Percentiles rank a stretch among this genome's conserved stretches.
Evolutionary conservation across 2,797 vertebrate species (phyloP).

Genomic region (Peromyscus eremicus): DNA sequence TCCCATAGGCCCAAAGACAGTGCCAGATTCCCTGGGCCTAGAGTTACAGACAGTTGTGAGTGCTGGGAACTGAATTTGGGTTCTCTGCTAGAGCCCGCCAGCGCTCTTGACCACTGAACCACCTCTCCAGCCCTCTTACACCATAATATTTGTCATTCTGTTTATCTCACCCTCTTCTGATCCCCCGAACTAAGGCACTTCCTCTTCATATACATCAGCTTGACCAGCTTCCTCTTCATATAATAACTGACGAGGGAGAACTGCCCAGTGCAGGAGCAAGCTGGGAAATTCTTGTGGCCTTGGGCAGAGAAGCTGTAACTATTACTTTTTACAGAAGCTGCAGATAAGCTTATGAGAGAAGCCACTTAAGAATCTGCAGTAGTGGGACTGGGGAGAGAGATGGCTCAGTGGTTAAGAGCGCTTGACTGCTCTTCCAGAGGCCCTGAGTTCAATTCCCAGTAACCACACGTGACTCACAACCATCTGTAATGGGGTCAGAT

Average conservation of each 20-base stretch:
- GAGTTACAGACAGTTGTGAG: not conserved
- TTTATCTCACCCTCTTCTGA: not conserved
- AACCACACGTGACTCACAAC: too few species aligned
- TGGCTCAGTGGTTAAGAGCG: too few species aligned
- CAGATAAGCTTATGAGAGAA: not conserved
- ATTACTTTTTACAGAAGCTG: not conserved
- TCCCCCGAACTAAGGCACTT: not conserved
- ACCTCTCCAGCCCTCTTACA: not conserved
- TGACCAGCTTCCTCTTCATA: not conserved
- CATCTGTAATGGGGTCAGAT: too few species aligned
- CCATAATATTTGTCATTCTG: not conserved
- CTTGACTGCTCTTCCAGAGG: too few species aligned
- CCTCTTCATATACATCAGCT: not conserved
- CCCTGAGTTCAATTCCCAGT: too few species aligned
- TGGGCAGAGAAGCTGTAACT: not conserved
- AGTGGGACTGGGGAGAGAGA: not conserved
- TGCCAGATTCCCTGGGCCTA: not conserved
- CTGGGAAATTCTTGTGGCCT: not conserved
- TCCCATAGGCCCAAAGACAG: not conserved
- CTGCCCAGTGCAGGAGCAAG: not conserved
- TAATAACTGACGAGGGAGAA: not conserved
- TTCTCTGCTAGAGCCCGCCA: not conserved
- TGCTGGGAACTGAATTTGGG: not conserved
- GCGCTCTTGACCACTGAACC: not conserved
- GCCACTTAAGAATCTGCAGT: not conserved